These are phyloP conservation scores for Wasmannia auropunctata DNA, from an alignment of 1,140 invertebrate genomes.

Conservation along the genomic window DNA sequence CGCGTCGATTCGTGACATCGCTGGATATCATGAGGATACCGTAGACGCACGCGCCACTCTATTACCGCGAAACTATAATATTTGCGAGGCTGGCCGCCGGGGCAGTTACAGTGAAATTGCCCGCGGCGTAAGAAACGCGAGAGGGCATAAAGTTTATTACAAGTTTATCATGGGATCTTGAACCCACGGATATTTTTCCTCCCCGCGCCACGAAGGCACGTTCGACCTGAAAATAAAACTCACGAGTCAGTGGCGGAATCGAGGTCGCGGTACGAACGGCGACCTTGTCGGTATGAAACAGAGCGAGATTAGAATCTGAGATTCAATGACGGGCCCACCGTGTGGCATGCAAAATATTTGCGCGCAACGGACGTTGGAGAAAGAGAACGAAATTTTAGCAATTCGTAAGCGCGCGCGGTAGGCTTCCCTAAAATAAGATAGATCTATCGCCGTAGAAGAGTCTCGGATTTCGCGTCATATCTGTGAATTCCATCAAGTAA, in stretches of 20 bases:
- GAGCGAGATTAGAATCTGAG: constrained; percentile 66
- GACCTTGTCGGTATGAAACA: constrained; percentile 56
- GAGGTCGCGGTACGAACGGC: constrained; percentile 38
- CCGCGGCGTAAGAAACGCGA: constrained; percentile 38
- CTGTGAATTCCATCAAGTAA: neutral
- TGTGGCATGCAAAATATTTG: constrained; percentile 24
- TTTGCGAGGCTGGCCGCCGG: neutral
- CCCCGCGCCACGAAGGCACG: constrained; percentile 39
- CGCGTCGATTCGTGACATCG: constrained; percentile 38
- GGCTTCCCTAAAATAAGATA: neutral
- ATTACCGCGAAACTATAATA: constrained; percentile 6
- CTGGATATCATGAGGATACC: constrained; percentile 14
- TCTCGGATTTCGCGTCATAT: neutral
- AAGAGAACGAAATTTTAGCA: neutral
- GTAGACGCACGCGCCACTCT: neutral
- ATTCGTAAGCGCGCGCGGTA: neutral
- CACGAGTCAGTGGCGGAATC: constrained; percentile 52
- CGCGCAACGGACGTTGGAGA: too few relatives aligned
- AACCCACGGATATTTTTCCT: constrained; percentile 38
- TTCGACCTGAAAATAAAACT: constrained; percentile 62
- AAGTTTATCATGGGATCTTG: constrained; percentile 59
- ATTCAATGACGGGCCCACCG: constrained; percentile 5
- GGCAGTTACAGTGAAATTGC: constrained; percentile 30
- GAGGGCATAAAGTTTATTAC: constrained; percentile 58
- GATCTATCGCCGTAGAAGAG: neutral